Evolutionary conservation across 2,888 invertebrate genomes (phyloP), one percentile per base, ranked within the genome.

Genomic region (Panorpa germanica): DNA sequence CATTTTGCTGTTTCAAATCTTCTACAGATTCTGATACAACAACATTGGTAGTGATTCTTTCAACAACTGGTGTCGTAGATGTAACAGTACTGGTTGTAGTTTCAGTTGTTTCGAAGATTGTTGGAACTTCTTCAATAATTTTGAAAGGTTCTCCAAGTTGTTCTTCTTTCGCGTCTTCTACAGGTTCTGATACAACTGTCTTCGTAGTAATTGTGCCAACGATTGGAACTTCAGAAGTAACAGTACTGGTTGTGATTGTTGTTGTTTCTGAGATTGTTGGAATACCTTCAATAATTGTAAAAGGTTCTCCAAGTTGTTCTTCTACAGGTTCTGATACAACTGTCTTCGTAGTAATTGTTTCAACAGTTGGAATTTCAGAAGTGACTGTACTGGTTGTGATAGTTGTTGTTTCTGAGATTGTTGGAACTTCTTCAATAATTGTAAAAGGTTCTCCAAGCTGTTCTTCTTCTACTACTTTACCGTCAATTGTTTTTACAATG

Each of bases 401-500:
- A 32, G 25, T 17, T 25, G 33, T 20, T 21, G 28, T 8, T 8
- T 15, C 16, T 24, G 28, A 28, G n/a, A 7, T 21, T 11, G 32
- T 26, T 6, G 19, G 10, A 23, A 34, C 34, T 31, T 47, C 41
- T 14, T 33, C 32, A 18, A 42, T 43, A 30, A 46, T 46, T 10
- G 48, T 42, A 14, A 45, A 40, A 13, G 48, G 43, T 37, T 54
- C 50, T 25, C 53, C 52, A 30, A 48, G 46, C 33, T 51, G 51
- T 36, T 50, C 49, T 26, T 49, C 52, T 38, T 52, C 49, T 34
- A 60, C 51, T 25, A 57, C 50, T 36, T 55, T 51, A 9, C 57
- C 63, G 31, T 64, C 59, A 40, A 63, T 59, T 22, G 62, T 67
- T 44, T 60, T 60, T 0, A 67, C 50, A 3, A 66, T 67, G 42